A percentile compares a stretch with the other conserved stretches of the same genome.
Evolutionary conservation across 2,113 vertebrate species (phyloP).

Genomic region (Conger conger): DNA sequence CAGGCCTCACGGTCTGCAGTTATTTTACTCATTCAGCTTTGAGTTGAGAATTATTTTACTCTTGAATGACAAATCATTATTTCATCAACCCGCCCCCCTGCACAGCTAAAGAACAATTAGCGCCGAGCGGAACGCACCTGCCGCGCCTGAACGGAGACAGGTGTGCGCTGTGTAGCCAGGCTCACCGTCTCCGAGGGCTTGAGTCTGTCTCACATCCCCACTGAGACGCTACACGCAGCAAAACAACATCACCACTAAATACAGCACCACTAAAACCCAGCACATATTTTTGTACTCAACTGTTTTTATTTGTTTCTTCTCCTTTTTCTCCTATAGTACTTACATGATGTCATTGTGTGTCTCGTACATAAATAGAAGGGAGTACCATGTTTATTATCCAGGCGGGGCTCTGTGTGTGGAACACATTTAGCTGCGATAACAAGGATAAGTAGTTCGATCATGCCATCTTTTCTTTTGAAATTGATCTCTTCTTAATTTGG

Average conservation of each 20-base stretch:
- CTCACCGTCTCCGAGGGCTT: background rate
- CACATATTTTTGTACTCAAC: background rate
- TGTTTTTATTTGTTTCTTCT: background rate
- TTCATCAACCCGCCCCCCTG: too few species aligned
- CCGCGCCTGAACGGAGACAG: slow-evolving; percentile 49
- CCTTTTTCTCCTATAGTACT: background rate
- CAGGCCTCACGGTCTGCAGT: too few species aligned
- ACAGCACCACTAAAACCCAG: background rate
- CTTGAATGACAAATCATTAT: background rate
- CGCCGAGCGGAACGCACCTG: slow-evolving; percentile 17
- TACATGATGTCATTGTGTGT: background rate
- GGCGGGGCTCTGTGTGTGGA: background rate
- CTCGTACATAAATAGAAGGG: too few species aligned
- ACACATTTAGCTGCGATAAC: background rate
- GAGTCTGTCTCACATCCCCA: background rate
- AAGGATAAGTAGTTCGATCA: background rate
- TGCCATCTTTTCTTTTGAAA: background rate
- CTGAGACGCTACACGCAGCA: background rate
- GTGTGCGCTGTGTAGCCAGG: slow-evolving; percentile 29
- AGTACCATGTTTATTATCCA: too few species aligned
- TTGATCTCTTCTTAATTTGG: background rate
- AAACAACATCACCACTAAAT: background rate
- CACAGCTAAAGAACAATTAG: slow-evolving; percentile 35
- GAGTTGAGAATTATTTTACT: background rate
- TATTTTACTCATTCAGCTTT: too few species aligned